Evolutionary conservation across 2,888 invertebrate species (phyloP), one percentile per base, ranked within the genome.

Genomic region (Sphaerophoria taeniata): DNA sequence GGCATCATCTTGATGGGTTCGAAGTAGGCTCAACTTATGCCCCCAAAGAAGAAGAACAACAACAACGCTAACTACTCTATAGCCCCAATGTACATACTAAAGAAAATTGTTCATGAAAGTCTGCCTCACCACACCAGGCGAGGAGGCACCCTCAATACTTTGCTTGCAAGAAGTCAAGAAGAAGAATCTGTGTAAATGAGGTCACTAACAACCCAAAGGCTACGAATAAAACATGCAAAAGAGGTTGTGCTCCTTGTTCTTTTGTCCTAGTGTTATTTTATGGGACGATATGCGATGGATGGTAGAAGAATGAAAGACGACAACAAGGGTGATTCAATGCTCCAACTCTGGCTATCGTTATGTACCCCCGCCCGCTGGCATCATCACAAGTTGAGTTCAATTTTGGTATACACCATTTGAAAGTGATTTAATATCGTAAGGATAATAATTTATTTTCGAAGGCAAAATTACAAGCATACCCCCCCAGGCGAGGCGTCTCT

Each of bases 401-500:
- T 82, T 77, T 67, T 53, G 67, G 69, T 61, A 78, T 73, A 70
- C 53, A 79, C 47, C 74, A 83, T 74, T 83, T 70, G 53, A 79
- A 74, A 79, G 83, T 79, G 83, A 83, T 83, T 79, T 83, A 74
- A 83, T 83, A 79, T 74, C 74, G 56, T 65, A 79, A 74, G 79
- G 79, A 79, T 79, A 83, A 79, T 83, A 83, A 83, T 79, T 83
- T 83, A 74, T 83, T 83, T 83, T 83, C 69, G 45, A n/a, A 79
- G 51, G 55, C 67, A 67, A 72, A 47, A 65, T 49, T 65, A 65
- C 39, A 24, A 49, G 33, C 34, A 67, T 58, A 51, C 51, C 34
- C 51, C 39, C n/a, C n/a, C n/a, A n/a, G n/a, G n/a, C n/a, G n/a
- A n/a, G n/a, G n/a, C n/a, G n/a, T n/a, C n/a, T n/a, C n/a, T n/a